Base-by-base conservation (phyloP, 2,797 vertebrate species). In the Lemur catta region DNA sequence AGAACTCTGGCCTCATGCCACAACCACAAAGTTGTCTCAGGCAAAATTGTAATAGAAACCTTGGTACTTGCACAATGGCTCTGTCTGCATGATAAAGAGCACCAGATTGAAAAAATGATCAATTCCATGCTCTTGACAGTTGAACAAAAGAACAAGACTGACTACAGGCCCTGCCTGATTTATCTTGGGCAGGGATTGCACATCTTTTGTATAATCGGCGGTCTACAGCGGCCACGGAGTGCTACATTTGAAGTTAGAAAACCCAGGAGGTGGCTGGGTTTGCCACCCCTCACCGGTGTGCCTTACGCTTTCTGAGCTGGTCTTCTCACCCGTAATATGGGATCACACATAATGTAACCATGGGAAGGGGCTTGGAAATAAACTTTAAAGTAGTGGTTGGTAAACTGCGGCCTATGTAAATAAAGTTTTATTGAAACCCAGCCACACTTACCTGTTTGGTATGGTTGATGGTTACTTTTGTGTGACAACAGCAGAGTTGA, bases 51-150 rank as follows among this genome's bases (percentile, higher is more conserved):
- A 91, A 52, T 28, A 43, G 74, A 96, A 93, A 93, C 74, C 13
- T 30, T 72, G 85, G 22, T 84, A 7, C 67, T 76, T 35, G 20
- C 6, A 28, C 84, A 72, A 61, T 43, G 74, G 17, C 35, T 72
- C 59, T 89, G 82, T 75, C 89, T 95, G 38, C 81, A 81, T 63
- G 71, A 96, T 48, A 86, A 87, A 86, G 87, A 50, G 33, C n/a
- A 80, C 17, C 6, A 1, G 57, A 71, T n/a, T 38, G 57, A 59
- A 81, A 78, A 86, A 59, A 35, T 13, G 24, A 92, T 96, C 89
- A 91, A 72, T 89, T 46, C 50, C 48, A 17, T 43, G 52, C 26
- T 89, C 50, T 72, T 24, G 33, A 87, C 84, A 72, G 61, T 92
- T 1, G 0, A 89, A 89, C 61, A 95, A 94, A 92, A 91, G 86